Conservation (phyloP, 2,797 vertebrate genomes). For the Hemitrygon akajei region DNA sequence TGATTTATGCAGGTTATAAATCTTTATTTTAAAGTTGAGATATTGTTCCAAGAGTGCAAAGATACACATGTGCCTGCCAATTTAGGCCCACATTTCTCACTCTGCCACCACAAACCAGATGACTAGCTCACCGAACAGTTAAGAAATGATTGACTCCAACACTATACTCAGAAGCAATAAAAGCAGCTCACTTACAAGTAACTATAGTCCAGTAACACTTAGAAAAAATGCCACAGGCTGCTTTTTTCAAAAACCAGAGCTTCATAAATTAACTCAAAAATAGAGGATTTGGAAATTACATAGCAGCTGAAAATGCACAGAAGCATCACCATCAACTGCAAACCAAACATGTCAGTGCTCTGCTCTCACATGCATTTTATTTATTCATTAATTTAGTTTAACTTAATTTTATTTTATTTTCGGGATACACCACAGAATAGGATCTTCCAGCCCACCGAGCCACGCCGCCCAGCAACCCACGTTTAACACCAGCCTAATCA, state of each 20-base stretch:
- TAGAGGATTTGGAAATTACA: not conserved
- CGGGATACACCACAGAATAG: no score
- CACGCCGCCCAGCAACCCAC: no score
- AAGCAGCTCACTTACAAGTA: not conserved
- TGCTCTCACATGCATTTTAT: not conserved
- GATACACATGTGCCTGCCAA: not conserved
- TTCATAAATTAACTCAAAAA: not conserved
- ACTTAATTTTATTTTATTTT: no score
- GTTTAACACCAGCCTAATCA: no score
- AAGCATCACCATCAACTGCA: not conserved
- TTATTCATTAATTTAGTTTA: no score
- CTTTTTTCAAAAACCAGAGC: not conserved
- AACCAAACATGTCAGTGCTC: not conserved
- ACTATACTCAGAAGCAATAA: not conserved
- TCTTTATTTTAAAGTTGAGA: not conserved
- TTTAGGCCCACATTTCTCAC: not conserved
- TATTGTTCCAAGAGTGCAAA: not conserved
- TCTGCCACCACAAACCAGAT: constrained; percentile 18
- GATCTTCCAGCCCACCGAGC: no score
- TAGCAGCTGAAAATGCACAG: not conserved
- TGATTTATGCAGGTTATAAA: not conserved
- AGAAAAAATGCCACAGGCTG: not conserved
- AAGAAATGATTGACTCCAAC: constrained; percentile 25
- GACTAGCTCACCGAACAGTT: not conserved
- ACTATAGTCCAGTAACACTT: not conserved